Conservation (phyloP, 2,113 vertebrate genomes). For the Sphyrna mokarran region DNA sequence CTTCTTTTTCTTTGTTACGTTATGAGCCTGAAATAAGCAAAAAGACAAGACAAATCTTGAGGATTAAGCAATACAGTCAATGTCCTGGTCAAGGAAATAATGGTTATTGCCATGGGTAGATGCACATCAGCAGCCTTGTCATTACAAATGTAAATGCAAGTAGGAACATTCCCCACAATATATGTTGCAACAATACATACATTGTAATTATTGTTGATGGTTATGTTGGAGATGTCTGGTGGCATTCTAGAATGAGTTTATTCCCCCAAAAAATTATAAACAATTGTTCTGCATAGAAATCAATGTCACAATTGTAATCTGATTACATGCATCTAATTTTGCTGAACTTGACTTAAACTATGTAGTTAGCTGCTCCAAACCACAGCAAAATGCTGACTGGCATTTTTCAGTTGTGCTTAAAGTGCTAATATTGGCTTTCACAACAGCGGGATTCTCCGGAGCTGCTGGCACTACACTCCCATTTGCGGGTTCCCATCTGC, state of each 20-base stretch:
- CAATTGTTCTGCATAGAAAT: not conserved
- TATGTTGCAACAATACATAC: not conserved
- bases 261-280: not conserved
- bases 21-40: constrained; percentile 64
- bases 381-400: not conserved
- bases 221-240: not conserved
- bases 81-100: constrained; percentile 56
- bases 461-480: too few species aligned
- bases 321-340: not conserved
- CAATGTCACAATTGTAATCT: not conserved
- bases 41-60: constrained; percentile 50
- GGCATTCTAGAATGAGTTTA: not conserved
- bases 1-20: constrained; percentile 47
- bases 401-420: not conserved
- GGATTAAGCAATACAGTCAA: constrained; percentile 60
- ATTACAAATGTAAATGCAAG: constrained; percentile 45
- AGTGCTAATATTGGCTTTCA: not conserved
- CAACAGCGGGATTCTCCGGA: too few species aligned
- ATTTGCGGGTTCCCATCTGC: too few species aligned
- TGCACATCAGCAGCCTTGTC: constrained; percentile 46
- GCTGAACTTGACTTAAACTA: not conserved
- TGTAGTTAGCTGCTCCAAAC: not conserved
- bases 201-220: not conserved
- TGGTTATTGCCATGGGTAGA: constrained; percentile 55
- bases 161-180: not conserved